phyloP scores from a whole-genome alignment of 2,797 vertebrate species.

The Pantherophis vulpinus region DNA sequence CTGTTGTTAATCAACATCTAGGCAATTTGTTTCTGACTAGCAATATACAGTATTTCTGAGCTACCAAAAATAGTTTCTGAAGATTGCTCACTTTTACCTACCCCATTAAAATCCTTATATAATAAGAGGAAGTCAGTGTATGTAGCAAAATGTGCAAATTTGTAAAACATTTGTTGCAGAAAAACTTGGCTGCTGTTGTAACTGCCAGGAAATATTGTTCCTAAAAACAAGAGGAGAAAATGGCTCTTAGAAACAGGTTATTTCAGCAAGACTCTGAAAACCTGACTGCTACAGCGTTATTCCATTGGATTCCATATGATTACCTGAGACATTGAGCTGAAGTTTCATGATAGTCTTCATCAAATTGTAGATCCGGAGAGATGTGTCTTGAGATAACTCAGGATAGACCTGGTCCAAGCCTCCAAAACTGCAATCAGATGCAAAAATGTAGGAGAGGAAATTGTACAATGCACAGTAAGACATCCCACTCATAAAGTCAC shows the following conservation, averaged over 20 bases:
- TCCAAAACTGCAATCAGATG: conserved; percentile 3
- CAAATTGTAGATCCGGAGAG: conserved; percentile 15
- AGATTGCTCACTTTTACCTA: conserved; percentile 29
- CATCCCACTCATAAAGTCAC: not conserved
- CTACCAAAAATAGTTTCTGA: not conserved
- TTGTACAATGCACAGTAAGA: not conserved
- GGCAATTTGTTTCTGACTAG: not conserved
- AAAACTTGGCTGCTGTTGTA: conserved; percentile 48
- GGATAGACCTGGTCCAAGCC: conserved; percentile 16
- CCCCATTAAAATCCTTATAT: conserved; percentile 47
- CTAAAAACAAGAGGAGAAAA: conserved; percentile 17
- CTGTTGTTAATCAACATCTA: not conserved
- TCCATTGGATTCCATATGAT: not conserved
- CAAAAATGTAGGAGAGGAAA: not conserved
- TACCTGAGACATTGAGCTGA: conserved; percentile 40
- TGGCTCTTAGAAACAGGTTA: not conserved
- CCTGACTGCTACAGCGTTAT: too few species aligned
- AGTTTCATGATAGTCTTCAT: conserved; percentile 32
- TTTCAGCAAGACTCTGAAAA: not conserved
- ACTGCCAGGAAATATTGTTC: conserved; percentile 18
- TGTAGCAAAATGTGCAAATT: conserved; percentile 33
- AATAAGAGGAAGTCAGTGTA: conserved; percentile 17
- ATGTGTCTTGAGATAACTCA: conserved; percentile 27
- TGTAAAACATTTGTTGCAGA: conserved; percentile 30
- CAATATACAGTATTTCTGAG: not conserved